These are phyloP conservation scores for Caenorhabditis doughertyi DNA, from an alignment of 2,888 invertebrate species.

Conservation along the genomic window DNA sequence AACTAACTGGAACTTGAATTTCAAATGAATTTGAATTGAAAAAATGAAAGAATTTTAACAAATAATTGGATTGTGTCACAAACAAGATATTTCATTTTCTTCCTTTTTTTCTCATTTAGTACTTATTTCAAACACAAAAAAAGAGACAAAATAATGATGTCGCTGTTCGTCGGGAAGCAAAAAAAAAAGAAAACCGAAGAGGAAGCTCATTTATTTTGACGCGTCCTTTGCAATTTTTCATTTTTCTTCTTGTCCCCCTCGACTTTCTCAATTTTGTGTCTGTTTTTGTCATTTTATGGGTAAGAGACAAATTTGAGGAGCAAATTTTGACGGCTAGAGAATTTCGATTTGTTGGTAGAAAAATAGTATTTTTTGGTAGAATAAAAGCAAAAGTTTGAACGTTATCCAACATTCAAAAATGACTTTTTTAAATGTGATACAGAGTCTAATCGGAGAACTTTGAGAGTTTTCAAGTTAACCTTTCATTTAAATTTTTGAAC, in stretches of 20 bases:
- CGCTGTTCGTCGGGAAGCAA: slow-evolving; percentile 24
- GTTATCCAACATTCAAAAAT: no score
- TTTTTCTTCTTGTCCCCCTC: slow-evolving; percentile 25
- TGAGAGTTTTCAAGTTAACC: no score
- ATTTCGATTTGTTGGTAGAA: no score
- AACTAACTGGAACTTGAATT: slow-evolving; percentile 40
- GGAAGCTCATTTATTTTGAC: slow-evolving; percentile 60
- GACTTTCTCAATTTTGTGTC: slow-evolving; percentile 11
- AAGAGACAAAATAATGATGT: slow-evolving; percentile 32
- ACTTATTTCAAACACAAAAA: not conserved
- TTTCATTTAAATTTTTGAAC: no score
- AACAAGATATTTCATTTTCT: not conserved
- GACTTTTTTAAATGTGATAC: no score
- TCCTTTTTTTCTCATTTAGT: not conserved
- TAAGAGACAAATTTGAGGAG: not conserved
- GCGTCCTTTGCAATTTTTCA: slow-evolving; percentile 51
- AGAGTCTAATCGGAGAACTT: no score
- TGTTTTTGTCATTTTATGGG: slow-evolving; percentile 24
- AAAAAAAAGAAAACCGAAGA: not conserved
- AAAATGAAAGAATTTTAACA: not conserved
- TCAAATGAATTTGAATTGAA: not conserved
- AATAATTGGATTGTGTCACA: not conserved
- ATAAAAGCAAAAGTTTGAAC: no score
- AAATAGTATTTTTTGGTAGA: no score
- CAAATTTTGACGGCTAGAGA: not conserved